A percentile compares a stretch with the other conserved stretches of the same genome.
Conservation (phyloP, 2,888 invertebrate genomes). For the Silvanus unidentatus region DNA sequence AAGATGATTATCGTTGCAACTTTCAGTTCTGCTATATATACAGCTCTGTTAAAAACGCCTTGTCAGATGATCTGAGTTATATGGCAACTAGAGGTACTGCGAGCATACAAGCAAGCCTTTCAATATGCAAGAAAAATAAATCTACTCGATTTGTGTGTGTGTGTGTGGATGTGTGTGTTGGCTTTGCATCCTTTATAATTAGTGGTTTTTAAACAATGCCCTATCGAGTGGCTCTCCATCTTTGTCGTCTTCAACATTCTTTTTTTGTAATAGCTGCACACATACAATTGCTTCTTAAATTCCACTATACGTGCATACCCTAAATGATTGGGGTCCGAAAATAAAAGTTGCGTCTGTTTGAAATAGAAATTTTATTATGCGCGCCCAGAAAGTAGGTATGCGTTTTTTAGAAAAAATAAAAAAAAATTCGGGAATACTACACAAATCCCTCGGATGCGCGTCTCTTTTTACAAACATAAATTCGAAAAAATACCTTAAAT, state of each 20-base stretch:
- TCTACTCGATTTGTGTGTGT: slow-evolving; percentile 36
- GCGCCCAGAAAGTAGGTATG: no score
- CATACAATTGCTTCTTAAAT: no score
- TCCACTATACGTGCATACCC: no score
- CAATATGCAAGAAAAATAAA: slow-evolving; percentile 49
- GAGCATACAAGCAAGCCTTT: slow-evolving; percentile 41
- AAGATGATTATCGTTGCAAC: no score
- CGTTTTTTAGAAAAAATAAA: no score
- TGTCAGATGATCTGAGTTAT: slow-evolving; percentile 47
- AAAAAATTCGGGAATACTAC: not conserved
- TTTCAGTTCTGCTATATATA: not conserved
- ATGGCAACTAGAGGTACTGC: slow-evolving; percentile 42
- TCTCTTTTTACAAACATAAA: slow-evolving; percentile 1
- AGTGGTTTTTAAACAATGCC: slow-evolving; percentile 48
- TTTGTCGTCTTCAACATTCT: slow-evolving; percentile 26
- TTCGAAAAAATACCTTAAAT: not conserved
- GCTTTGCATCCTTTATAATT: slow-evolving; percentile 44
- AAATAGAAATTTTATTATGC: no score
- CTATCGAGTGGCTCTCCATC: slow-evolving; percentile 9
- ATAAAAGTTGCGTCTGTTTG: no score
- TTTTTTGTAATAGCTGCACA: slow-evolving; percentile 34
- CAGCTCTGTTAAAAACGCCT: slow-evolving; percentile 33
- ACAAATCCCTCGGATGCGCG: not conserved
- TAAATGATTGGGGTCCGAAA: no score
- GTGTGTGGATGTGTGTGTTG: slow-evolving; percentile 21